phyloP scores from a whole-genome alignment of 2,888 invertebrate genomes.

The Cryptophagus acutangulus region DNA sequence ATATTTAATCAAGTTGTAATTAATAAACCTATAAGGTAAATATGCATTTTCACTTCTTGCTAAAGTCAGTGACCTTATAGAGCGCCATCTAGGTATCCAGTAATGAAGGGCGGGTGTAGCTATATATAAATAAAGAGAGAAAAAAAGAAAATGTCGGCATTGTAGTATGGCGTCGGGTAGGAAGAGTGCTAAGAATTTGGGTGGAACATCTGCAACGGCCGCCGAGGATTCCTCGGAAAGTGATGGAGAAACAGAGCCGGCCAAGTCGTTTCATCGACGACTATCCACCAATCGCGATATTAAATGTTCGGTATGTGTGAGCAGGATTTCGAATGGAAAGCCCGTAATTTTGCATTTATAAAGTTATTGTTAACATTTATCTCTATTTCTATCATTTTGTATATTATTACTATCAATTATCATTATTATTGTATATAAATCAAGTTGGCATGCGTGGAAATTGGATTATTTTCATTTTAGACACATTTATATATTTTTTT shows the following conservation, averaged over 20 bases:
- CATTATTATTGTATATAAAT: constrained; percentile 20
- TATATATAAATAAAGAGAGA: constrained; percentile 26
- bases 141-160: constrained; percentile 35
- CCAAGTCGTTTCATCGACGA: constrained; percentile 68
- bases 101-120: constrained; percentile 5
- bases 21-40: no score
- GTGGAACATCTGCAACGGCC: constrained; percentile 39
- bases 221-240: constrained; percentile 69
- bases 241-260: constrained; percentile 77
- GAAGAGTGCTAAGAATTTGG: constrained; percentile 43
- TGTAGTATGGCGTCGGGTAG: constrained; percentile 43
- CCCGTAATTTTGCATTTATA: no score
- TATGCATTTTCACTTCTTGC: no score
- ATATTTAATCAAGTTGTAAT: no score
- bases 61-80: constrained; percentile 5
- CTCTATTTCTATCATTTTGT: no score
- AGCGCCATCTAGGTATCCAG: constrained; percentile 4
- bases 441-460: constrained; percentile 35
- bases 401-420: no score
- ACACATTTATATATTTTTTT: no score
- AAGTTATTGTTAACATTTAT: no score
- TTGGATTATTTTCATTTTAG: no score
- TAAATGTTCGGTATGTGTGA: constrained; percentile 67
- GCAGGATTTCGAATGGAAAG: constrained; percentile 16
- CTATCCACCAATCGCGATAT: constrained; percentile 80